Base-by-base conservation (phyloP, 2,797 vertebrate genomes). In the Tangara arthus region DNA sequence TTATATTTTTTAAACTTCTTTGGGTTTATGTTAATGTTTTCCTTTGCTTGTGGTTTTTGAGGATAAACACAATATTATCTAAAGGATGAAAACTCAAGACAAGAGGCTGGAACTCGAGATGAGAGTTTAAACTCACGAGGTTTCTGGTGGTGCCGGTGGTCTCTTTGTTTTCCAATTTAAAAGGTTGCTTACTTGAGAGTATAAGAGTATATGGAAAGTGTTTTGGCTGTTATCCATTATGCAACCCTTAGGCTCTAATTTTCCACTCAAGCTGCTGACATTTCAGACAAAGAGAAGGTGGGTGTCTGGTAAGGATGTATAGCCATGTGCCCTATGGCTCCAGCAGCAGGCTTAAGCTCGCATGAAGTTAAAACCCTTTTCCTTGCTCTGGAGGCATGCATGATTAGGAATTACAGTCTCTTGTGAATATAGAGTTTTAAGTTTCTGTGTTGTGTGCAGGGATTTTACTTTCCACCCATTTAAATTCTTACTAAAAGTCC, bases 111-210 rank as follows among this genome's bases (percentile, higher is more conserved):
- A 82, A 87, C 19, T 89, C 2, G 4, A 82, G 61, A 70, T n/a
- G 44, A 56, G 15, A 59, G 34, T 41, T 91, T 60, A 66, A 73
- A 85, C 49, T 59, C 46, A 15, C 57, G 42, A 83, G 55, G 12
- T 82, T 94, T 87, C 63, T 93, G 86, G 26, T 68, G 13, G 26
- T 64, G n/a, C n/a, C 65, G 27, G 26, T 82, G 37, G 39, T 78
- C 90, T 89, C 64, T 90, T 90, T 71, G 49, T 78, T 94, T 93
- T 78, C 65, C 34, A 19, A 21, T 77, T 92, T 28, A 87, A 80
- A 87, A 89, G 6, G 3, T 63, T 91, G 82, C 64, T 89, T 90
- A 57, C 27, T 71, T 49, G n/a, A 39, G 15, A 60, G 19, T 76
- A 24, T 56, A 84, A 68, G 27, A 61, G 27, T 41, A 30, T 61